A percentile compares a stretch with the other conserved stretches of the same genome.
Conservation (phyloP, 2,113 vertebrate species). For the Engystomops pustulosus region DNA sequence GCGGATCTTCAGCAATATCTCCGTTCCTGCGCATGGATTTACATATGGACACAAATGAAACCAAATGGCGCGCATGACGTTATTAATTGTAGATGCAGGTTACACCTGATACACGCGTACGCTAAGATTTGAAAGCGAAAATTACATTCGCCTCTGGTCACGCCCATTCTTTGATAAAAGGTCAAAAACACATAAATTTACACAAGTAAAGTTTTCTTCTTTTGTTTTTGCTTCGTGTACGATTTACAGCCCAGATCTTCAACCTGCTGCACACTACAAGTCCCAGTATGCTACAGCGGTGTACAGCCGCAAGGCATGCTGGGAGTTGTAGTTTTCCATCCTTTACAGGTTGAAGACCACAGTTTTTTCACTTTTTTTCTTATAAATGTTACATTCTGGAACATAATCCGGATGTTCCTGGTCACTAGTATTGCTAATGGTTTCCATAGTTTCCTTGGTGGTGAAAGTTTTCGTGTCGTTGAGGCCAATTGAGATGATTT, state of each 20-base stretch:
- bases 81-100: no score
- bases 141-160: no score
- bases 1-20: no score
- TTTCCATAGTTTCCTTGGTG: constrained; percentile 1
- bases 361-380: constrained; percentile 7
- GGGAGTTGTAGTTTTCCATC: not conserved
- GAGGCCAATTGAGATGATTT: constrained; percentile 1
- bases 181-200: no score
- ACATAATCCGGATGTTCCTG: not conserved
- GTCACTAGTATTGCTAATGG: not conserved
- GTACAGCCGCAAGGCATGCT: not conserved
- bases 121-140: no score
- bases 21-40: no score
- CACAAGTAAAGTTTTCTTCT: not conserved
- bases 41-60: no score
- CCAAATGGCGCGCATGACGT: no score
- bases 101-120: no score
- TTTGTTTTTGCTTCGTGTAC: not conserved
- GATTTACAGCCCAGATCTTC: not conserved
- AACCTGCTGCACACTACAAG: not conserved
- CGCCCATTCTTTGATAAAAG: no score
- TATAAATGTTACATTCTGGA: constrained; percentile 21
- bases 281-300: no score
- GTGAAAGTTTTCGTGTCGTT: constrained; percentile 53
- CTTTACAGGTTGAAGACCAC: not conserved